Percentiles rank a stretch among this genome's conserved stretches.
Conservation (phyloP, 2,797 vertebrate genomes). For the Lutjanus argentimaculatus region DNA sequence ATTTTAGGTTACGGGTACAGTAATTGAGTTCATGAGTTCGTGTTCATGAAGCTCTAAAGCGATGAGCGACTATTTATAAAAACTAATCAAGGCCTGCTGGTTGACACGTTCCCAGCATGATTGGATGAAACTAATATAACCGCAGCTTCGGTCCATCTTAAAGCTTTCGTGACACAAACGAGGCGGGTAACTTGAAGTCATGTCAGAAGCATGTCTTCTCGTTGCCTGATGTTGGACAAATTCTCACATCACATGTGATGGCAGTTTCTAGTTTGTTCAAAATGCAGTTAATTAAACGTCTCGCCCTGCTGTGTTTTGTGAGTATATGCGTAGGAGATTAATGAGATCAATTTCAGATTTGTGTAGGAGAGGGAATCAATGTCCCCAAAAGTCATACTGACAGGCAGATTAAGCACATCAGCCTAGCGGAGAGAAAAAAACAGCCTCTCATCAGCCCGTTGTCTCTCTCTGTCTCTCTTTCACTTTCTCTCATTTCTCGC, state of each 20-base stretch:
- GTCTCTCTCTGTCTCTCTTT: slow-evolving; percentile 36
- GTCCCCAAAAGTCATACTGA: slow-evolving; percentile 75
- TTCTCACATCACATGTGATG: slow-evolving; percentile 20
- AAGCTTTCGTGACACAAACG: slow-evolving; percentile 27
- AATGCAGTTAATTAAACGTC: slow-evolving; percentile 71
- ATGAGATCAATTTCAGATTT: slow-evolving; percentile 82
- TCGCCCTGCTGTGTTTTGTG: slow-evolving; percentile 63
- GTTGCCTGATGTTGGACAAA: slow-evolving; percentile 24
- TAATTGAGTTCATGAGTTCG: slow-evolving; percentile 39
- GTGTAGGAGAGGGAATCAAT: slow-evolving; percentile 68
- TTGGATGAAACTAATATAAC: slow-evolving; percentile 35
- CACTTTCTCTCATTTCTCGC: slow-evolving; percentile 21
- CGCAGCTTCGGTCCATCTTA: slow-evolving; percentile 16
- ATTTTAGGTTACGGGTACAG: slow-evolving; percentile 22
- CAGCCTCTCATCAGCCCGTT: slow-evolving; percentile 25
- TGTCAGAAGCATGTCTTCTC: slow-evolving; percentile 2
- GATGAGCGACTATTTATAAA: slow-evolving; percentile 56
- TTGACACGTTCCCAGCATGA: slow-evolving; percentile 40
- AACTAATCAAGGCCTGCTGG: slow-evolving; percentile 36
- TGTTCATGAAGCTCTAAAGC: slow-evolving; percentile 35
- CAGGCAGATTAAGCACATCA: slow-evolving; percentile 69
- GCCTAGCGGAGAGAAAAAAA: slow-evolving; percentile 22
- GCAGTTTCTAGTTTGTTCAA: slow-evolving; percentile 49
- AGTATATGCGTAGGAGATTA: slow-evolving; percentile 73
- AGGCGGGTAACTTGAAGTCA: slow-evolving; percentile 16